Base-by-base conservation (phyloP, 2,113 vertebrate genomes). In the Corythornis vintsioides region DNA sequence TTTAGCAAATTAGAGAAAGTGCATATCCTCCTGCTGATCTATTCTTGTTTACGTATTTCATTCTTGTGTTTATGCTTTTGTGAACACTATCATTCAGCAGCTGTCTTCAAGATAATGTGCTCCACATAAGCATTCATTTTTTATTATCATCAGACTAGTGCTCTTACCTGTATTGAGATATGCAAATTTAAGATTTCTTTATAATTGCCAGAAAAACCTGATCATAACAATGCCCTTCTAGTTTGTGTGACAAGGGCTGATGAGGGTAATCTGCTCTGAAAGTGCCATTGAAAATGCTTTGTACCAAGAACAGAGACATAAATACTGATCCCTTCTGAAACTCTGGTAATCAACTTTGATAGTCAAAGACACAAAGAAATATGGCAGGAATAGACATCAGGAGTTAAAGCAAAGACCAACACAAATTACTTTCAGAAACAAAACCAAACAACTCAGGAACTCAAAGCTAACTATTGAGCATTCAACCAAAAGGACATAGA, bases 341-440 rank as follows among this genome's bases (percentile, higher is more conserved):
- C 6, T 20, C 13, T 26, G 9, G 2, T 3, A 0, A 28, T 66
- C 67, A 53, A 0, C 11, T 42, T 61, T 59, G 10, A 28, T 26
- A 35, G 5, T 48, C 7, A 33, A 48, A 67, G 40, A 43, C 40
- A n/a, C 8, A 75, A 80, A 47, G 13, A 77, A 84, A 38, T 6
- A 63, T 3, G 17, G n/a, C 5, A 55, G 35, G n/a, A 84, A 64
- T 16, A 48, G 21, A n/a, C 6, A 40, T 22, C 18, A 77, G 24
- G 19, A 73, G 6, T 82, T 63, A 91, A 66, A 85, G 15, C 21
- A 55, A 89, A 69, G 13, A 6, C 20, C 22, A 74, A 59, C 6
- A 5, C 19, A 47, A 89, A 73, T 47, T 59, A n/a, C 25, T 73
- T 87, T 76, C 47, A 80, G 56, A 91, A 91, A 11, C 24, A 61